Conservation (phyloP, 2,797 vertebrate genomes). For the Diceros bicornis region DNA sequence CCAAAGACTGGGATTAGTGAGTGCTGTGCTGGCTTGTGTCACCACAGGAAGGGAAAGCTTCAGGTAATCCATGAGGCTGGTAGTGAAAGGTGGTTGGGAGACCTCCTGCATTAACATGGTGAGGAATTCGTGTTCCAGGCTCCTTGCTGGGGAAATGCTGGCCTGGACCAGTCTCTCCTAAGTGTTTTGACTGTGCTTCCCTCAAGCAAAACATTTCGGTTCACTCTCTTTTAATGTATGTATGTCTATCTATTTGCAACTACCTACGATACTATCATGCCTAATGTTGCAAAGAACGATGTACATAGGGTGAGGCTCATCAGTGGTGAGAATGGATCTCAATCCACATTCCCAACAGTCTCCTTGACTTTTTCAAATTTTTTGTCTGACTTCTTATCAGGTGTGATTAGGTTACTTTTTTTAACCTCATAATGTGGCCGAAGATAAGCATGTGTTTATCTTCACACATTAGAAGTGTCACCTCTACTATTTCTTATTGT, state of each 20-base stretch:
- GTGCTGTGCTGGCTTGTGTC: neutral
- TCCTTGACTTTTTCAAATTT: neutral
- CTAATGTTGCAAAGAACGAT: neutral
- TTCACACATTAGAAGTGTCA: neutral
- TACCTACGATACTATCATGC: neutral
- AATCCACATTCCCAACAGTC: neutral
- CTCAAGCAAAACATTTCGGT: neutral
- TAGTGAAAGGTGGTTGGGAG: neutral
- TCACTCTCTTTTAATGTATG: neutral
- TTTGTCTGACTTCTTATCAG: neutral
- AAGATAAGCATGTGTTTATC: neutral
- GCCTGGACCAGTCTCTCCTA: neutral
- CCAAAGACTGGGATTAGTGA: neutral
- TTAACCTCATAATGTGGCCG: neutral
- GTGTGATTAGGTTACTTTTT: neutral
- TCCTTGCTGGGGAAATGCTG: neutral
- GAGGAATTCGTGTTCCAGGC: neutral
- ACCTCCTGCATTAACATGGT: neutral
- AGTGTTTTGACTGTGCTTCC: neutral
- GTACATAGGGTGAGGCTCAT: neutral
- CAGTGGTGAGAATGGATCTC: neutral
- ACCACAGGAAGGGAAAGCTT: neutral
- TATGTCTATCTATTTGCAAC: neutral
- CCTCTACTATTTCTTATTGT: neutral
- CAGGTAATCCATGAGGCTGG: neutral